Conservation (phyloP, 2,888 invertebrate species). For the Synergus japonicus region DNA sequence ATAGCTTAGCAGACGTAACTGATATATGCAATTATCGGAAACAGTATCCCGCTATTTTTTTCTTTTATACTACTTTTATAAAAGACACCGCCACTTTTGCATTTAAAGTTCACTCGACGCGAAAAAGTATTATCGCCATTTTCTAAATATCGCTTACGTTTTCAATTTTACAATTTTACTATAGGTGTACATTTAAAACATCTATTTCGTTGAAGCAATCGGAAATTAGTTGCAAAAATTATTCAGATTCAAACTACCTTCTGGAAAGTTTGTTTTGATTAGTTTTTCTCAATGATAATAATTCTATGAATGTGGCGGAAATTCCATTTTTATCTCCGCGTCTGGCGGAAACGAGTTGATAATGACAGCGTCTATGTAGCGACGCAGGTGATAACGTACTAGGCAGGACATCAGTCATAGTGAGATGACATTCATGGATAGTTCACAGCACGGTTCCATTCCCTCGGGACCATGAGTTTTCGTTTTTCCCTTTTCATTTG, state of each 20-base stretch:
- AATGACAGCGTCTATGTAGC: slow-evolving; percentile 1
- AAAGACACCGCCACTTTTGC: not conserved
- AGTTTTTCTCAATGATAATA: not conserved
- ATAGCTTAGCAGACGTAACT: not conserved
- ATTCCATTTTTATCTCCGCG: not conserved
- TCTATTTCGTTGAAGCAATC: no score
- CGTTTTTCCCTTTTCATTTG: slow-evolving; percentile 10
- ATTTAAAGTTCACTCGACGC: not conserved
- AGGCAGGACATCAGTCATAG: slow-evolving; percentile 14
- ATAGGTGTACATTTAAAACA: no score
- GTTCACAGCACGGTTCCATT: slow-evolving; percentile 14
- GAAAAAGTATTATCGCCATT: not conserved
- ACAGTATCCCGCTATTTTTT: not conserved
- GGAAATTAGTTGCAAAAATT: no score
- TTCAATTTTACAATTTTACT: not conserved
- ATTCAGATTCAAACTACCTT: no score
- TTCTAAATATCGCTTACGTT: not conserved
- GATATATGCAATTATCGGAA: slow-evolving; percentile 18
- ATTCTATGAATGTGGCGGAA: not conserved
- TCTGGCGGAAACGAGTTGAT: not conserved
- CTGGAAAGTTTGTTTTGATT: no score
- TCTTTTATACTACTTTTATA: not conserved
- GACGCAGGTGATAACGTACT: not conserved
- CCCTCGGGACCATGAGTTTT: slow-evolving; percentile 1
- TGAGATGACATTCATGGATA: slow-evolving; percentile 26